Evolutionary conservation across 2,797 vertebrate genomes (phyloP).

Genomic region (Chanos chanos): DNA sequence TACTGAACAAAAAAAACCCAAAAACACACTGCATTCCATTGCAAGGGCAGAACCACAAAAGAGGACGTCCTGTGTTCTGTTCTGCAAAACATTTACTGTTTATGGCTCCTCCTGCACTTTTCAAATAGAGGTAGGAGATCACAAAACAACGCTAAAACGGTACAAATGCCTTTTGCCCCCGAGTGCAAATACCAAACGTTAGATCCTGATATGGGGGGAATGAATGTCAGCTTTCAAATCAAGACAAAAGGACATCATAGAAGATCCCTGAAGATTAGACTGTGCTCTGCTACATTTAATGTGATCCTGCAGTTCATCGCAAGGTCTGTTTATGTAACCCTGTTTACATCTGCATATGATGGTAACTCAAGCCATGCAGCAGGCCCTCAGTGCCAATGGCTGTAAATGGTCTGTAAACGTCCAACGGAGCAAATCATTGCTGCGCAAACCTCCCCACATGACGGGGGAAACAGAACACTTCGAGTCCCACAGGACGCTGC

Average conservation of each 20-base stretch:
- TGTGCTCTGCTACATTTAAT: not conserved
- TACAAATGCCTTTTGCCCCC: too few relatives aligned
- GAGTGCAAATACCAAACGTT: too few relatives aligned
- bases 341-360: conserved; percentile 15
- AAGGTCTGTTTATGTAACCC: conserved; percentile 17
- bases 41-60: not conserved
- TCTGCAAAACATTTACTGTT: conserved; percentile 3
- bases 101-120: not conserved
- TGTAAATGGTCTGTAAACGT: not conserved
- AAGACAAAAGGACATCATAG: too few relatives aligned
- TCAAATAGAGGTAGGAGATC: not conserved
- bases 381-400: not conserved
- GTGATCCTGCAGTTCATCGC: not conserved
- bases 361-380: conserved; percentile 17
- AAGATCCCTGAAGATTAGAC: not conserved
- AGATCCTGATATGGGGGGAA: too few relatives aligned
- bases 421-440: too few relatives aligned
- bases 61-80: not conserved
- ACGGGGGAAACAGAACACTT: too few relatives aligned
- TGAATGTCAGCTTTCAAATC: too few relatives aligned
- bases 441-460: not conserved
- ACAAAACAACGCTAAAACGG: not conserved
- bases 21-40: not conserved
- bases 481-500: not conserved
- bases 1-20: not conserved